These are phyloP conservation scores for Tenodera sinensis DNA, from an alignment of 2,888 invertebrate genomes.

Conservation along the genomic window DNA sequence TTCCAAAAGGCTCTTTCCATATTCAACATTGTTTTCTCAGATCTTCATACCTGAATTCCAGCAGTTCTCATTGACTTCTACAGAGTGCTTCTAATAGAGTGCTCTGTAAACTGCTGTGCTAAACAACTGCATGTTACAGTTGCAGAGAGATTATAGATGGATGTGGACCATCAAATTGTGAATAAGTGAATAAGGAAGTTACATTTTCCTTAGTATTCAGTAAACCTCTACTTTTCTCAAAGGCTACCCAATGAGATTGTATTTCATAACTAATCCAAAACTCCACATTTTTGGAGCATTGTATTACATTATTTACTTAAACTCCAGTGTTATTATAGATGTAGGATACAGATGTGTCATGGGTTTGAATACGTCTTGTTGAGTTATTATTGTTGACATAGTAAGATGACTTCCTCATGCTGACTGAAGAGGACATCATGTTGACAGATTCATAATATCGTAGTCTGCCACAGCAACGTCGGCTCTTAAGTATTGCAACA, in stretches of 20 bases:
- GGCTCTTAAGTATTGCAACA: slow-evolving; percentile 79
- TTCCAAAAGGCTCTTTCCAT: background rate
- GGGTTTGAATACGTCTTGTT: slow-evolving; percentile 43
- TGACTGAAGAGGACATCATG: slow-evolving; percentile 76
- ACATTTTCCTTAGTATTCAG: background rate
- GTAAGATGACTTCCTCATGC: slow-evolving; percentile 77
- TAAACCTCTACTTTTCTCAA: background rate
- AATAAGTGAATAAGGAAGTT: background rate
- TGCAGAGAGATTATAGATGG: background rate
- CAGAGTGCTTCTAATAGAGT: background rate
- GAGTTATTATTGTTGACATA: slow-evolving; percentile 68
- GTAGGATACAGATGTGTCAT: slow-evolving; percentile 56
- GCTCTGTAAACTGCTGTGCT: background rate
- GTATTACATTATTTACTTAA: background rate
- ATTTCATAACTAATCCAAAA: background rate
- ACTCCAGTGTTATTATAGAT: slow-evolving; percentile 56
- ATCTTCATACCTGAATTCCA: background rate
- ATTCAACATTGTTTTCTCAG: background rate
- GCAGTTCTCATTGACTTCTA: background rate
- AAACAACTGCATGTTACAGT: background rate
- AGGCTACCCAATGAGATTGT: background rate
- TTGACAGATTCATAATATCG: slow-evolving; percentile 85
- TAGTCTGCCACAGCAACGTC: slow-evolving; percentile 79
- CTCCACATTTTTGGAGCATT: background rate
- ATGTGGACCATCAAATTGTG: background rate